Base-by-base conservation (phyloP, 2,888 invertebrate genomes). In the Seladonia tumulorum region DNA sequence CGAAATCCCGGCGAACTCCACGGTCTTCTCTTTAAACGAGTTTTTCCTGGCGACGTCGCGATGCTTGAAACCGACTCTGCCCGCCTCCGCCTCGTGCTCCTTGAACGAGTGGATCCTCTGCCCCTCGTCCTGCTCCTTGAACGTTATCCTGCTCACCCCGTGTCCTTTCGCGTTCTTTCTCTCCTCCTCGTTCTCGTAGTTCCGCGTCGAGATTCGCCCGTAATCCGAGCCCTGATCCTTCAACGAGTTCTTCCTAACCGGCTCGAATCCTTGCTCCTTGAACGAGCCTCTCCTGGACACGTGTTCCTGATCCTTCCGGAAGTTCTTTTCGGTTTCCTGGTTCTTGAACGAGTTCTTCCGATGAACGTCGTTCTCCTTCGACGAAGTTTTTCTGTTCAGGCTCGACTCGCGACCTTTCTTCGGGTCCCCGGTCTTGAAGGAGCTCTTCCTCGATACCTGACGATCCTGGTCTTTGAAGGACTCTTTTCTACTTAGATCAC, bases 391-490 rank as follows among this genome's bases (percentile, higher is more conserved):
- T 47, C 86, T 83, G 2, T 5, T 57, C 25, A 85, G 16, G 39
- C 76, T 76, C 1, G 85, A 47, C 5, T 91, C 90, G 8, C 88
- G 80, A 39, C 84, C 88, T 35, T 88, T 85, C 57, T 79, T 82
- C 47, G 74, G 5, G 5, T 82, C 82, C 18, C 16, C 39, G 7
- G 81, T 72, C 75, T 90, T 92, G 83, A 92, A 89, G 7, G 92
- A 92, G 75, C 87, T 93, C 42, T 91, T 92, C 72, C 91, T 85
- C 18, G 85, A 57, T 10, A 86, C 82, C 74, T 87, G 92, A 7
- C 86, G 88, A 60, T 89, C 91, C 73, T 87, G 82, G 10, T 88
- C 89, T 35, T 85, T 88, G 14, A 87, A 78, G 25, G 90, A 88
- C 18, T 85, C 87, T n/a, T 89, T 91, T 35, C 89, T 85, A 0